Evolutionary conservation across 2,888 invertebrate genomes (phyloP).

Genomic region (Cantharis nigra): DNA sequence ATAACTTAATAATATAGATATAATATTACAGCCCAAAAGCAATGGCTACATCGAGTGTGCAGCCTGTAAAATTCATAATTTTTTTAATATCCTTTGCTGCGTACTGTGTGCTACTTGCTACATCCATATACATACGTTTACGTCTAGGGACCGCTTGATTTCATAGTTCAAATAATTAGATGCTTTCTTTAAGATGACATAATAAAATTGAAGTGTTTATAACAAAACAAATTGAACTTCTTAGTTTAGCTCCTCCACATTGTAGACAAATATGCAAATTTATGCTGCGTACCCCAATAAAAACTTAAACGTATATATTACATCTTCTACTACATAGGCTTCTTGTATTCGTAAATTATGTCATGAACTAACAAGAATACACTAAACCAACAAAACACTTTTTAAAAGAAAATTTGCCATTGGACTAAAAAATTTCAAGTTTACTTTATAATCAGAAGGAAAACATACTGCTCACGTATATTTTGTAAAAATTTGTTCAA

Average conservation of each 20-base stretch:
- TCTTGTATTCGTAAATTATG: background rate
- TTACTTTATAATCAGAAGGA: background rate
- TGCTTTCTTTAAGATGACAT: background rate
- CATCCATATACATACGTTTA: background rate
- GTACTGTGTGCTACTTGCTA: too few species aligned
- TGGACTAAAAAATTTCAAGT: background rate
- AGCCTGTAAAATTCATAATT: background rate
- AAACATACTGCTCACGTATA: background rate
- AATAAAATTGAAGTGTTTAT: background rate
- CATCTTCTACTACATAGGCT: background rate
- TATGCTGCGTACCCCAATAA: background rate
- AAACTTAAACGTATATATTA: background rate
- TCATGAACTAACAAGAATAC: background rate
- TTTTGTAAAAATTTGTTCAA: background rate
- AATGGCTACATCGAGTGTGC: too few species aligned
- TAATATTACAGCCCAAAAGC: too few species aligned
- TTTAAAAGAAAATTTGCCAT: background rate
- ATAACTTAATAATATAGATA: too few species aligned
- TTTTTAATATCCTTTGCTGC: background rate
- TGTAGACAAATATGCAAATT: background rate
- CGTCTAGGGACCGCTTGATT: background rate
- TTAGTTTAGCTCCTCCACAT: background rate
- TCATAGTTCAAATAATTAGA: background rate
- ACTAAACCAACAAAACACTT: background rate
- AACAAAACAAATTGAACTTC: background rate